phyloP scores from a whole-genome alignment of 2,888 invertebrate species.

The Hydriomena furcata region DNA sequence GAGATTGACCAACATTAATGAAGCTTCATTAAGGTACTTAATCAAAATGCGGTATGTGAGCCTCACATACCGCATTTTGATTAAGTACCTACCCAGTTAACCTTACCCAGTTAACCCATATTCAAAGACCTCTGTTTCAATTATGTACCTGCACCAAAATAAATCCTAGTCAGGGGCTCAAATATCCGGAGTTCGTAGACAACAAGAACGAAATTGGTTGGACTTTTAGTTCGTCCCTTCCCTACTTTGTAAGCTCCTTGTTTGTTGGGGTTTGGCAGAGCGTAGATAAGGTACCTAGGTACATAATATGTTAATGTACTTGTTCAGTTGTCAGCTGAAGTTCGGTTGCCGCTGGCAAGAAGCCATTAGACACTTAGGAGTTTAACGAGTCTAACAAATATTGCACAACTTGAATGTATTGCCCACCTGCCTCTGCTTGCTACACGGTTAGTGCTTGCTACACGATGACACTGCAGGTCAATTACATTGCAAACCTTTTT shows the following conservation, averaged over 20 bases:
- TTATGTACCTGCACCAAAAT: too few species aligned
- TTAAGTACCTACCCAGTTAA: neutral
- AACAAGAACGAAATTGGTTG: too few species aligned
- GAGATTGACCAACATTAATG: too few species aligned
- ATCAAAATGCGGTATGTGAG: too few species aligned
- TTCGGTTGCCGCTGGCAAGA: slow-evolving; percentile 35
- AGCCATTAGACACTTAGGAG: slow-evolving; percentile 38
- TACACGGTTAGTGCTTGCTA: slow-evolving; percentile 8
- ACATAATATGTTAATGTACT: slow-evolving; percentile 1
- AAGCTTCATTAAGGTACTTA: too few species aligned
- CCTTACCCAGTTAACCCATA: too few species aligned
- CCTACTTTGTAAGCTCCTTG: slow-evolving; percentile 11
- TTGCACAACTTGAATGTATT: slow-evolving; percentile 36
- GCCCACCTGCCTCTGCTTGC: slow-evolving; percentile 20
- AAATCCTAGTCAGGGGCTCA: too few species aligned
- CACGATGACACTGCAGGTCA: slow-evolving; percentile 12
- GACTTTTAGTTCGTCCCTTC: neutral
- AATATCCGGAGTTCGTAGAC: too few species aligned
- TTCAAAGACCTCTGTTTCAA: too few species aligned
- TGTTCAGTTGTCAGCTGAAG: slow-evolving; percentile 30
- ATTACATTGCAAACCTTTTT: slow-evolving; percentile 15
- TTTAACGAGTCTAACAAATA: slow-evolving; percentile 32
- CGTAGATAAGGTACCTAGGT: slow-evolving; percentile 10
- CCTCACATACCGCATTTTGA: too few species aligned
- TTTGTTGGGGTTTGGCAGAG: slow-evolving; percentile 10